Conservation (phyloP, 2,888 invertebrate genomes). For the Sinohyriopsis cumingii region DNA sequence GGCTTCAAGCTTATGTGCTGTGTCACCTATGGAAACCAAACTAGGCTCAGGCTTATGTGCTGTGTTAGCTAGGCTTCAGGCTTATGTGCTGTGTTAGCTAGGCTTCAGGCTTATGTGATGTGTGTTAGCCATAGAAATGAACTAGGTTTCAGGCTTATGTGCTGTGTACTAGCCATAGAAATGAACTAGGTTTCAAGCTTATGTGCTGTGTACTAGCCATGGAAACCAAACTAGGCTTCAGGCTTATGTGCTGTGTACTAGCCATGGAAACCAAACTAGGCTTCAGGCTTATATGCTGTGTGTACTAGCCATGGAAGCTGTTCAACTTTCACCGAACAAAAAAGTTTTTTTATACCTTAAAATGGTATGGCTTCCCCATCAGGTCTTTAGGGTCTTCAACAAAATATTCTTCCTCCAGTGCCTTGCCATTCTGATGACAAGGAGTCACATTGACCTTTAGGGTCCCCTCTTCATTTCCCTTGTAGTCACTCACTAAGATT, state of each 20-base stretch:
- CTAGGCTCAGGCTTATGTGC: too few species aligned
- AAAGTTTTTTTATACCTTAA: constrained; percentile 59
- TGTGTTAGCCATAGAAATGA: too few species aligned
- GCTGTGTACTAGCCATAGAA: neutral
- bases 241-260: too few species aligned
- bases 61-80: neutral
- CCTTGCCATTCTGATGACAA: constrained; percentile 64
- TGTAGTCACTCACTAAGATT: constrained; percentile 69
- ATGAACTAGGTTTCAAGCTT: too few species aligned
- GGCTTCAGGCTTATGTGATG: too few species aligned
- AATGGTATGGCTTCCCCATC: constrained; percentile 66
- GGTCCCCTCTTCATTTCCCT: constrained; percentile 70
- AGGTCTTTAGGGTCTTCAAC: constrained; percentile 69
- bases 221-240: too few species aligned
- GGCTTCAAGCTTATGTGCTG: too few species aligned
- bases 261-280: too few species aligned
- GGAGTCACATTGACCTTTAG: constrained; percentile 67
- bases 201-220: too few species aligned
- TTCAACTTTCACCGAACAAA: neutral
- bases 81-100: too few species aligned
- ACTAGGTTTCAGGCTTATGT: too few species aligned
- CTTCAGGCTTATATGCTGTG: neutral
- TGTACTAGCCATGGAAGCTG: neutral
- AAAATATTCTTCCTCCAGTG: constrained; percentile 68
- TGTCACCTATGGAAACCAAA: neutral